phyloP scores from a whole-genome alignment of 2,113 vertebrate genomes.

The Siniperca chuatsi region DNA sequence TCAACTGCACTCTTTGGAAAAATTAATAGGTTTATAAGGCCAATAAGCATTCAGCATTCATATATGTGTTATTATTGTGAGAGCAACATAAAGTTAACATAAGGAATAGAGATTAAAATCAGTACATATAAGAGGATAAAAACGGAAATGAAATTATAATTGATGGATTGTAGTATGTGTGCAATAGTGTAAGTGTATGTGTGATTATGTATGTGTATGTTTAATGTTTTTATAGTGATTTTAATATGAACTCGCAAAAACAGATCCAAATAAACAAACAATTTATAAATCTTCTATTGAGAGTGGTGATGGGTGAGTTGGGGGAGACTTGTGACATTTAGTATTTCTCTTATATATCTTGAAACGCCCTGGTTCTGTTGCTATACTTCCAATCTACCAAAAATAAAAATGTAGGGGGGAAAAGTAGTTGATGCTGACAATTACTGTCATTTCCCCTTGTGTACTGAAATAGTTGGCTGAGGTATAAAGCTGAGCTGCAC shows the following conservation, averaged over 20 bases:
- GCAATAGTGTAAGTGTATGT: too few species aligned
- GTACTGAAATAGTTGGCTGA: slow-evolving; percentile 9
- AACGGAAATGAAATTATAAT: background rate
- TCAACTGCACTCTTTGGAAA: too few species aligned
- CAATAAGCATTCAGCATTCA: background rate
- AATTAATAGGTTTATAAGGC: background rate
- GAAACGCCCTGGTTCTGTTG: background rate
- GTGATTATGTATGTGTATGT: background rate
- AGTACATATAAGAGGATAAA: background rate
- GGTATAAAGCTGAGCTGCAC: slow-evolving; percentile 5
- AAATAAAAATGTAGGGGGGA: background rate
- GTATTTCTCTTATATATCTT: background rate
- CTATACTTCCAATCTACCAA: background rate
- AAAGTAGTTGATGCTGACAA: background rate
- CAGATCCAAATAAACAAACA: background rate
- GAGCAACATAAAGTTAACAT: background rate
- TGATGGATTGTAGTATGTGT: background rate
- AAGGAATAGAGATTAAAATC: too few species aligned
- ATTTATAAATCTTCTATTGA: background rate
- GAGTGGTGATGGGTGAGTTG: too few species aligned
- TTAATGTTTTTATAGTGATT: background rate
- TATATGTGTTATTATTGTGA: background rate
- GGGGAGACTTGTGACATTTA: background rate
- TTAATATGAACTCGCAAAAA: background rate
- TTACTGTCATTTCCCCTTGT: background rate